phyloP scores from a whole-genome alignment of 2,113 vertebrate species.

The Plestiodon gilberti region DNA sequence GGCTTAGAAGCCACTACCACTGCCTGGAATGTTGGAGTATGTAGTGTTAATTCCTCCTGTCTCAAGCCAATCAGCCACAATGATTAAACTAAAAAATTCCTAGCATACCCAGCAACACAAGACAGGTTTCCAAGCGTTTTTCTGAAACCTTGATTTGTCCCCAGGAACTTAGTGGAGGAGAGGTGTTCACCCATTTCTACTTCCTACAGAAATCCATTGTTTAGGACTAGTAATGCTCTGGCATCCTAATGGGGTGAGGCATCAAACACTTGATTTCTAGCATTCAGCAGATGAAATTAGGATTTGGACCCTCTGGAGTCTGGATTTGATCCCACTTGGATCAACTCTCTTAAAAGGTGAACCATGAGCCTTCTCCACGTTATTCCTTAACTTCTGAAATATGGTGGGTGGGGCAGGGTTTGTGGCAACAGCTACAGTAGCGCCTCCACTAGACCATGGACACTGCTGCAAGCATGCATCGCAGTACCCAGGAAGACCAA shows the following conservation, averaged over 20 bases:
- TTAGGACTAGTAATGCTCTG: neutral
- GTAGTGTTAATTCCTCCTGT: neutral
- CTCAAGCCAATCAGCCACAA: neutral
- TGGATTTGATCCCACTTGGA: no score
- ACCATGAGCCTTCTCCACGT: neutral
- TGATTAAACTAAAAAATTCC: neutral
- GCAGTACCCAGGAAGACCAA: no score
- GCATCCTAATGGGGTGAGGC: no score
- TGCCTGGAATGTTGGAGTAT: neutral
- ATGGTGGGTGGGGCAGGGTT: no score
- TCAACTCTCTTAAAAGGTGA: neutral
- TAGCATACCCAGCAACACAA: neutral
- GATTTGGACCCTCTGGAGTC: neutral
- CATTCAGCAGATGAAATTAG: neutral
- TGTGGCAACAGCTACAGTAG: no score
- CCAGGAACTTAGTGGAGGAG: neutral
- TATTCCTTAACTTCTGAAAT: neutral
- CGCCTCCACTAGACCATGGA: no score
- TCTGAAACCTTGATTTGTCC: neutral
- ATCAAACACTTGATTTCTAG: neutral
- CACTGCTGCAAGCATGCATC: no score
- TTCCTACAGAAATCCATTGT: neutral
- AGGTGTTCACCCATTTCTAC: neutral
- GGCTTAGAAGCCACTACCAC: neutral
- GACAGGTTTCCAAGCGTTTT: neutral